Evolutionary conservation across 2,113 vertebrate genomes (phyloP).

Genomic region (Tiliqua scincoides): DNA sequence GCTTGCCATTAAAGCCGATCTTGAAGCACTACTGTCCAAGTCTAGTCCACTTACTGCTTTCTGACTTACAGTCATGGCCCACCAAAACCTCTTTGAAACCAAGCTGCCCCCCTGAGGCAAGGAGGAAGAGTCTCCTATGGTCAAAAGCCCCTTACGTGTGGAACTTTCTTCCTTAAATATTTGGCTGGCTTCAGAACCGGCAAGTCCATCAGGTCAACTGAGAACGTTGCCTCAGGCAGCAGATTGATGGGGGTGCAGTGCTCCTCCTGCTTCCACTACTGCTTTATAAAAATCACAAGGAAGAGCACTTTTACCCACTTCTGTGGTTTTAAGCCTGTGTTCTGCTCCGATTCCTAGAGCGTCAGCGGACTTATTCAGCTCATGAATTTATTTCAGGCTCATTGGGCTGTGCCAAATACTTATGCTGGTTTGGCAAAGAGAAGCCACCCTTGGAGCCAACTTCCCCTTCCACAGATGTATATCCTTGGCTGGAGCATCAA

Average conservation of each 20-base stretch:
- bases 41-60: no score
- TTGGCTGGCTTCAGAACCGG: no score
- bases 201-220: no score
- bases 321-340: neutral
- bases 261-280: no score
- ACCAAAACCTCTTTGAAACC: no score
- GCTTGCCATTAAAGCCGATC: no score
- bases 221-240: no score
- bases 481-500: constrained; percentile 53
- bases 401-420: constrained; percentile 53
- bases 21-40: no score
- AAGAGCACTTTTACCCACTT: neutral
- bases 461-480: constrained; percentile 63
- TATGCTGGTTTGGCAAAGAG: constrained; percentile 60
- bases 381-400: constrained; percentile 50
- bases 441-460: constrained; percentile 41
- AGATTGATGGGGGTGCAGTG: no score
- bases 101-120: no score
- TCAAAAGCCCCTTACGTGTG: neutral
- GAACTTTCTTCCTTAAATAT: neutral
- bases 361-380: neutral
- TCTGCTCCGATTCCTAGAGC: neutral
- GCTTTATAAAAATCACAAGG: constrained; percentile 12
- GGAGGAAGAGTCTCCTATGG: no score
- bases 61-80: no score